Evolutionary conservation across 2,797 vertebrate species (phyloP).

Genomic region (Pristis pectinata): DNA sequence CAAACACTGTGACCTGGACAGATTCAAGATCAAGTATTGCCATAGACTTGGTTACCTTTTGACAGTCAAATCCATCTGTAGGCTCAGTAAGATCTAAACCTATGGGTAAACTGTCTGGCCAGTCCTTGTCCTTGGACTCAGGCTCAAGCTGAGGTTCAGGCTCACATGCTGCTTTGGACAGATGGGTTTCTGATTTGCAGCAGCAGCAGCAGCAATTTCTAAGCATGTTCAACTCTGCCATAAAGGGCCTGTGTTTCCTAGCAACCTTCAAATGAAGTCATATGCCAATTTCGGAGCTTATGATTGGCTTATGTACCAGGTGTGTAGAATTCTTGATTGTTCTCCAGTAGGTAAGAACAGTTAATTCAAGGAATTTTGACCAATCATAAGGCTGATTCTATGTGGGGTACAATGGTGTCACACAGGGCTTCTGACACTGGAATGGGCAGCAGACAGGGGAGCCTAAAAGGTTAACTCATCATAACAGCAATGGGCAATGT

Average conservation of each 20-base stretch:
- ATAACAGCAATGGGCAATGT: not conserved
- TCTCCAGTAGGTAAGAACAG: not conserved
- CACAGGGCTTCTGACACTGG: not conserved
- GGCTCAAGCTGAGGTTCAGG: too few species aligned
- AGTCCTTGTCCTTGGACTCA: not conserved
- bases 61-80: not conserved
- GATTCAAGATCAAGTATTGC: not conserved
- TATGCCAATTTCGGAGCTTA: not conserved
- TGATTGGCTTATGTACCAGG: not conserved
- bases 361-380: not conserved
- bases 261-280: constrained; percentile 26
- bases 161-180: too few species aligned
- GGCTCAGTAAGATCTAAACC: accelerated
- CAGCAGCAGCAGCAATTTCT: not conserved
- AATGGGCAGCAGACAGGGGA: not conserved
- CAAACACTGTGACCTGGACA: not conserved
- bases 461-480: not conserved
- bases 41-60: not conserved
- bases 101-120: not conserved
- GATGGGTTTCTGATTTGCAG: not conserved
- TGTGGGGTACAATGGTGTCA: not conserved
- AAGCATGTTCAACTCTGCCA: constrained; percentile 20
- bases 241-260: not conserved
- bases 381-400: not conserved
- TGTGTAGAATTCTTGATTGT: not conserved